These are phyloP conservation scores for Pedicia rivosa DNA, from an alignment of 2,888 invertebrate genomes.

Conservation along the genomic window DNA sequence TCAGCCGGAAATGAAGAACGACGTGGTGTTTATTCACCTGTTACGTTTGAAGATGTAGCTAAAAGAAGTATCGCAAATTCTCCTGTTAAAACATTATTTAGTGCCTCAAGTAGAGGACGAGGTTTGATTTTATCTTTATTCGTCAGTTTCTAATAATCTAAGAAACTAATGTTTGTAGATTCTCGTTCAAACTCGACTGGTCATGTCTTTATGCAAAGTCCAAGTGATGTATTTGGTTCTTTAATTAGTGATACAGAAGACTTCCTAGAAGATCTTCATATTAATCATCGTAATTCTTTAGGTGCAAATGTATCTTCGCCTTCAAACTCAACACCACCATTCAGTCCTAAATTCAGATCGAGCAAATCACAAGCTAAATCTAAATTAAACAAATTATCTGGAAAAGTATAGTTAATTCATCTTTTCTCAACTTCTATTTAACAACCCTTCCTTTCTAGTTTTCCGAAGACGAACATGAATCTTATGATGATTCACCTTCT, in stretches of 20 bases:
- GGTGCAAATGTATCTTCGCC: conserved; percentile 16
- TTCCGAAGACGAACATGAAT: conserved; percentile 26
- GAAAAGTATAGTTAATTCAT: conserved; percentile 18
- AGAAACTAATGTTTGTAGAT: conserved; percentile 28
- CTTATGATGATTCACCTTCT: too few species aligned
- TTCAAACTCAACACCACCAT: conserved; percentile 22
- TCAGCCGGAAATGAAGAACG: conserved; percentile 38
- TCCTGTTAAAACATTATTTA: conserved; percentile 38
- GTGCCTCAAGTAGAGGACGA: conserved; percentile 23
- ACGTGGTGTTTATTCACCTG: conserved; percentile 62
- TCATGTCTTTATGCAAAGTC: conserved; percentile 36
- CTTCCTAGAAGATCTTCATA: conserved; percentile 32
- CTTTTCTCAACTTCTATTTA: too few species aligned
- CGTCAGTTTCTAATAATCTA: neutral
- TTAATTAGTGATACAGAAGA: conserved; percentile 39
- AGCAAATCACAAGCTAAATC: conserved; percentile 32
- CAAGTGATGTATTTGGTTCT: conserved; percentile 41
- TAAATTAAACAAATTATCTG: too few species aligned
- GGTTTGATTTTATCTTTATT: neutral
- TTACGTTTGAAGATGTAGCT: conserved; percentile 71
- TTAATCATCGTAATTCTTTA: conserved; percentile 21
- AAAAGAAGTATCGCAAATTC: conserved; percentile 63
- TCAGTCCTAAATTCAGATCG: conserved; percentile 37
- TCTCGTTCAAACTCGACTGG: conserved; percentile 55
- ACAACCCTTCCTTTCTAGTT: conserved; percentile 18